Conservation (phyloP, 2,113 vertebrate genomes). For the Sitta europaea region DNA sequence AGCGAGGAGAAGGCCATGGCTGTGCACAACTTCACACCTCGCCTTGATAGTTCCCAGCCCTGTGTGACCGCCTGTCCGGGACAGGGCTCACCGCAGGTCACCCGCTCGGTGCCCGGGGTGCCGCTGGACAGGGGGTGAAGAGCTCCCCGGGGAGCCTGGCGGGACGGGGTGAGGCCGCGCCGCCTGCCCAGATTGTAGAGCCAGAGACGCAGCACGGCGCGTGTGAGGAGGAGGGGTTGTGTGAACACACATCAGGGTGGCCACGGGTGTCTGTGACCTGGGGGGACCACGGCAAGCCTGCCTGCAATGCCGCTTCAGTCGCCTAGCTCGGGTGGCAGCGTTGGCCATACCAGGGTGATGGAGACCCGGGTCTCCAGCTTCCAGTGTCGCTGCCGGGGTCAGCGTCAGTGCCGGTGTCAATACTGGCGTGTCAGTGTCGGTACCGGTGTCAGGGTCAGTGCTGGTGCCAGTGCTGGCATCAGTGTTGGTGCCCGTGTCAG, state of each 20-base stretch:
- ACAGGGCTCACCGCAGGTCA: not conserved
- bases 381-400: not conserved
- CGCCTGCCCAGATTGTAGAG: not conserved
- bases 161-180: not conserved
- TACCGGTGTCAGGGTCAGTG: fast-evolving
- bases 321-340: not conserved
- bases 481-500: fast-evolving
- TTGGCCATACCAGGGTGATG: not conserved
- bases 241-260: not conserved
- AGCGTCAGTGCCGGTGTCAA: too few relatives aligned
- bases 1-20: not conserved
- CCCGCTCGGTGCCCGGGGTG: fast-evolving
- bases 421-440: too few relatives aligned
- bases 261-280: not conserved
- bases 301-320: not conserved
- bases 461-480: too few relatives aligned
- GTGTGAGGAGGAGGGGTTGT: fast-evolving
- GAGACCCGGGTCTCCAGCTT: too few relatives aligned
- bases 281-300: not conserved
- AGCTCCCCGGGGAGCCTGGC: fast-evolving
- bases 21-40: not conserved
- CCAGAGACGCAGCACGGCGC: not conserved
- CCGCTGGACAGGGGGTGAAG: not conserved
- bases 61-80: fast-evolving
- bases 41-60: not conserved